Conservation (phyloP, 2,888 invertebrate genomes). For the Megaustenia siamemsis region DNA sequence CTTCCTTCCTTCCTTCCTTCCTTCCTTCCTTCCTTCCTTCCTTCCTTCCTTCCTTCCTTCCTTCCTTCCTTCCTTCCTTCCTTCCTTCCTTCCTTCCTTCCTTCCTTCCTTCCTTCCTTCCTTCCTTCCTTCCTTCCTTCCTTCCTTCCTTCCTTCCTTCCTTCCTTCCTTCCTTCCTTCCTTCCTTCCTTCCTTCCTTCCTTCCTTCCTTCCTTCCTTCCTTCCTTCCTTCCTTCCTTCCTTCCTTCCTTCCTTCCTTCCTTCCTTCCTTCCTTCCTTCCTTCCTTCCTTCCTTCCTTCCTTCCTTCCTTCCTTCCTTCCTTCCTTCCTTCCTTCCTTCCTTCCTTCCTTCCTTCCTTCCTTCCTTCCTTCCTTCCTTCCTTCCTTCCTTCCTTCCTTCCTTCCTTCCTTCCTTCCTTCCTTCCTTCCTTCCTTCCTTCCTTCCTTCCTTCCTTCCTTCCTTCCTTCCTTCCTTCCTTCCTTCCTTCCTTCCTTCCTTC, state of each 20-base stretch:
- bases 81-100: slow-evolving; percentile 4
- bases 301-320: neutral
- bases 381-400: neutral
- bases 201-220: neutral
- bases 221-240: neutral
- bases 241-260: neutral
- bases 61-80: slow-evolving; percentile 27
- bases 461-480: slow-evolving; percentile 4
- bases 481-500: neutral
- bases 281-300: neutral
- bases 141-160: neutral
- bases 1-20: neutral
- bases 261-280: neutral
- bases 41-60: slow-evolving; percentile 11
- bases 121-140: slow-evolving; percentile 3
- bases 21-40: neutral
- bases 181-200: neutral
- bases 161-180: neutral
- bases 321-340: neutral
- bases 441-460: neutral
- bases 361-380: neutral
- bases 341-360: neutral
- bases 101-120: slow-evolving; percentile 4
- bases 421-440: neutral
- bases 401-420: neutral